These are phyloP conservation scores for Abrostola tripartita DNA, from an alignment of 2,888 invertebrate species.

Conservation along the genomic window DNA sequence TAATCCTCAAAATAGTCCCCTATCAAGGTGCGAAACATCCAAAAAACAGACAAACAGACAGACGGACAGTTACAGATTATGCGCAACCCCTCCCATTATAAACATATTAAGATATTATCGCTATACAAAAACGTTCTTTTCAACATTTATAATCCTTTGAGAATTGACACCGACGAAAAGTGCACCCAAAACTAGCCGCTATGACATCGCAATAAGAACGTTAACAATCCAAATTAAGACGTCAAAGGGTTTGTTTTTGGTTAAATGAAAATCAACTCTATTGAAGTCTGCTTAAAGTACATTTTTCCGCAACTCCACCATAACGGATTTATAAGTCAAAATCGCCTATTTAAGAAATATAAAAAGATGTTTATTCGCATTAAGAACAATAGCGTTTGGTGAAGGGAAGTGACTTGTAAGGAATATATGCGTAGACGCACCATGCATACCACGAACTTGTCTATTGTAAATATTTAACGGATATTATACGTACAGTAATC, in stretches of 20 bases:
- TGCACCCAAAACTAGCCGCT: constrained; percentile 57
- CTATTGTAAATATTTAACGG: constrained; percentile 48
- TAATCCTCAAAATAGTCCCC: constrained; percentile 66
- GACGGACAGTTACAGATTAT: constrained; percentile 88
- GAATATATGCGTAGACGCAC: constrained; percentile 47
- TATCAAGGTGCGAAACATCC: constrained; percentile 81
- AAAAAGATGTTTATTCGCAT: constrained; percentile 75
- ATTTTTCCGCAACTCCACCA: constrained; percentile 8
- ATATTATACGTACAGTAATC: no score
- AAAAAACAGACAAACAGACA: constrained; percentile 68
- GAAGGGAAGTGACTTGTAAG: constrained; percentile 77
- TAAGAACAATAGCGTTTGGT: constrained; percentile 77
- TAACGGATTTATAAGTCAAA: constrained; percentile 73
- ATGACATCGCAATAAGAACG: constrained; percentile 38
- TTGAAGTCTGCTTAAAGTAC: rapidly evolving
- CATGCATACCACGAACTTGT: constrained; percentile 53
- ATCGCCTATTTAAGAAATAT: constrained; percentile 67
- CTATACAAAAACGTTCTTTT: constrained; percentile 73
- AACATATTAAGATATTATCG: constrained; percentile 87
- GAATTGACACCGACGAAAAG: constrained; percentile 57
- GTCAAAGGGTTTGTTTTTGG: constrained; percentile 50
- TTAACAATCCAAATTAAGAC: constrained; percentile 51
- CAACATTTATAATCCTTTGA: constrained; percentile 78
- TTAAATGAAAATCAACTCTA: constrained; percentile 15
- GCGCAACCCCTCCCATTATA: constrained; percentile 78